Evolutionary conservation across 2,797 vertebrate genomes (phyloP).

Genomic region (Coregonus suidteri): DNA sequence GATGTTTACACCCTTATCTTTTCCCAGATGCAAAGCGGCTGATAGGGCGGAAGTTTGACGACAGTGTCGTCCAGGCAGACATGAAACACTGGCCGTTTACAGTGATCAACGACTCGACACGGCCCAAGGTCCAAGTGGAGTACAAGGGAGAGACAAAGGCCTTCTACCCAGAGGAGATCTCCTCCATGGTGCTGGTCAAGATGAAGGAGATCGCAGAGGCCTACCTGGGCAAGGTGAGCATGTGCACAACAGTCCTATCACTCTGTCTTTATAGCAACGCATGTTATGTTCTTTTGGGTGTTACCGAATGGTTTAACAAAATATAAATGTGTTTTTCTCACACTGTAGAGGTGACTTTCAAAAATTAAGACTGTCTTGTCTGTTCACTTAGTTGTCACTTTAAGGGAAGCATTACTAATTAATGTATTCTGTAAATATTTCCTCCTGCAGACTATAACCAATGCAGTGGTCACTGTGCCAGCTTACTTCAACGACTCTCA

Average conservation of each 20-base stretch:
- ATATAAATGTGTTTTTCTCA: background rate
- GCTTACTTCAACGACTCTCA: slow-evolving; percentile 95
- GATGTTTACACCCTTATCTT: slow-evolving; percentile 1
- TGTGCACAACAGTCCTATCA: background rate
- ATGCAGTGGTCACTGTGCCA: slow-evolving; percentile 77
- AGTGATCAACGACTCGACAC: slow-evolving; percentile 67
- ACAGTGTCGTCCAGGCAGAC: slow-evolving; percentile 80
- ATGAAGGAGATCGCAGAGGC: slow-evolving; percentile 81
- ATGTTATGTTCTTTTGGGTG: background rate
- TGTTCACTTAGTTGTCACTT: background rate
- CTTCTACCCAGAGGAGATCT: slow-evolving; percentile 80
- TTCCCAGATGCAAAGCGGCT: slow-evolving; percentile 90
- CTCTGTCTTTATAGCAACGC: background rate
- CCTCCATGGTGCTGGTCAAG: slow-evolving; percentile 79
- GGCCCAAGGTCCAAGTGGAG: slow-evolving; percentile 79
- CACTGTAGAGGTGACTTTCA: background rate
- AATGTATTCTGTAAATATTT: background rate
- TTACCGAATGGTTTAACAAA: background rate
- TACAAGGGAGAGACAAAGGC: slow-evolving; percentile 77
- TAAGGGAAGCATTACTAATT: background rate
- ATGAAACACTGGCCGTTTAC: slow-evolving; percentile 81
- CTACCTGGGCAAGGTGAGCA: slow-evolving; percentile 76
- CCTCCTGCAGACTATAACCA: slow-evolving; percentile 62
- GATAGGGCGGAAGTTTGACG: slow-evolving; percentile 92
- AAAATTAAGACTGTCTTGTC: background rate